Evolutionary conservation across 2,113 vertebrate species (phyloP).

Genomic region (Bufo bufo): DNA sequence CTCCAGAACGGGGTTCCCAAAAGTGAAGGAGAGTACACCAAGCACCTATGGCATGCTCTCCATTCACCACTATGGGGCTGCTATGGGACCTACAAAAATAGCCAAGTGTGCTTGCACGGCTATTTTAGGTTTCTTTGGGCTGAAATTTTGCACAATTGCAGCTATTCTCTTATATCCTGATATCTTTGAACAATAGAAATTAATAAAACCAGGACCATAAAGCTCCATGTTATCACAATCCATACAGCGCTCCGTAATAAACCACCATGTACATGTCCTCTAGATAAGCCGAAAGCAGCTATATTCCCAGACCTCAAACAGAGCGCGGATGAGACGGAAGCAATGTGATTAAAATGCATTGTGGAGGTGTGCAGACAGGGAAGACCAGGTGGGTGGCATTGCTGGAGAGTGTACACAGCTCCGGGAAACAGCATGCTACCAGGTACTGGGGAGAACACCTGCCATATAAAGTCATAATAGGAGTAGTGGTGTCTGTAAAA

Average conservation of each 20-base stretch:
- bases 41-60: too few relatives aligned
- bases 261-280: background rate
- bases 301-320: background rate
- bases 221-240: background rate
- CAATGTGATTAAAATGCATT: conserved; percentile 11
- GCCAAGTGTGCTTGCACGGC: too few relatives aligned
- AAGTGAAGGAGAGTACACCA: too few relatives aligned
- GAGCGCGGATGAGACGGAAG: background rate
- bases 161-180: background rate
- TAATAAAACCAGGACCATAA: background rate
- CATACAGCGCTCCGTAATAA: background rate
- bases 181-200: background rate
- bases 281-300: background rate
- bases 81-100: too few relatives aligned
- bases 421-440: background rate
- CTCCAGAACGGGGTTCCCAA: too few relatives aligned
- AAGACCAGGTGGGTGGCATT: background rate
- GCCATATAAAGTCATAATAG: background rate
- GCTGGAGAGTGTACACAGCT: background rate
- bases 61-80: too few relatives aligned
- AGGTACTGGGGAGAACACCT: background rate
- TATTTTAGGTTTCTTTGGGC: too few relatives aligned
- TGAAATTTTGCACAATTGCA: background rate
- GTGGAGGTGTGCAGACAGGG: background rate
- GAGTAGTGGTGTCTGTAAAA: background rate